These are phyloP conservation scores for Leucopsar rothschildi DNA, from an alignment of 2,113 vertebrate genomes.

Conservation along the genomic window DNA sequence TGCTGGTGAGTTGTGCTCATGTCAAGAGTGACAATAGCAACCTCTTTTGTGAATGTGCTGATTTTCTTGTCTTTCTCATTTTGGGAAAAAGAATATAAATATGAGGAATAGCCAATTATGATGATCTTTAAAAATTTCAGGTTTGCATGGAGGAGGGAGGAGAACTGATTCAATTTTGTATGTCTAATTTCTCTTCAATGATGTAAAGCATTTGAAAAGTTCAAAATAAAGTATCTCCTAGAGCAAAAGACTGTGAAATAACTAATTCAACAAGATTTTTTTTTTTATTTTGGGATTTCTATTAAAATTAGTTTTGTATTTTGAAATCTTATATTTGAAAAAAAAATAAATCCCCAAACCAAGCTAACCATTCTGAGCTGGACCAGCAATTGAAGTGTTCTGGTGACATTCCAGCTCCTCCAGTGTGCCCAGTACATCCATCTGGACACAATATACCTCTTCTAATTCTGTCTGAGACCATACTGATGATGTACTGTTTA, in stretches of 20 bases:
- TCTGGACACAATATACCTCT: not conserved
- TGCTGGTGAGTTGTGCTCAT: not conserved
- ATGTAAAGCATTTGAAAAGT: not conserved
- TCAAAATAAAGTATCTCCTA: not conserved
- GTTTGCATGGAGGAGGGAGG: not conserved
- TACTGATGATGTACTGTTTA: not conserved
- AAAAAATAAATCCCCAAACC: accelerated
- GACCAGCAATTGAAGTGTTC: not conserved
- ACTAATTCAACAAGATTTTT: not conserved
- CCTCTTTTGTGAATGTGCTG: not conserved
- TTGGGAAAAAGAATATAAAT: not conserved
- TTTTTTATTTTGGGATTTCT: not conserved
- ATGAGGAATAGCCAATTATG: not conserved
- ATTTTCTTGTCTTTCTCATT: not conserved
- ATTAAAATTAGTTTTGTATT: not conserved
- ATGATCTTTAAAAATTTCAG: not conserved
- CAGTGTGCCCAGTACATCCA: not conserved
- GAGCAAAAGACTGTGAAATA: not conserved
- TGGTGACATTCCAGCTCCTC: not conserved
- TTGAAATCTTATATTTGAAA: not conserved
- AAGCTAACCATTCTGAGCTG: not conserved
- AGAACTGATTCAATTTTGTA: not conserved
- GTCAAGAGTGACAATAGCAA: not conserved
- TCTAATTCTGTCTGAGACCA: not conserved
- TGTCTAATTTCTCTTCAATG: not conserved